A percentile compares a stretch with the other conserved stretches of the same genome.
These are phyloP conservation scores for Oceanodroma leucorhoa DNA, from an alignment of 2,797 vertebrate genomes.

Conservation along the genomic window DNA sequence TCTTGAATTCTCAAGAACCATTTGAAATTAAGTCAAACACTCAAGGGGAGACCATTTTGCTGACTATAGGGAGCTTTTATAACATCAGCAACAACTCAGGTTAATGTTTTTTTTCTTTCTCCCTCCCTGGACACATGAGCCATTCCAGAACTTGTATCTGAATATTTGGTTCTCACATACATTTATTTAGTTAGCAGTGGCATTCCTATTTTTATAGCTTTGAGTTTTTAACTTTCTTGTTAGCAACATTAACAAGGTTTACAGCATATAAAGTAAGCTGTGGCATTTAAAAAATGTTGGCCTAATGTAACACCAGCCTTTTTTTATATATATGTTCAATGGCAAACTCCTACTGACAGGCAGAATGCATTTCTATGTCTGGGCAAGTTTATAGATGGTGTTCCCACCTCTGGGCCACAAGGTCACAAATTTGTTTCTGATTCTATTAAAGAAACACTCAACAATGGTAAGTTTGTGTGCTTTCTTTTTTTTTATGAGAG, in stretches of 20 bases:
- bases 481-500: constrained; percentile 61
- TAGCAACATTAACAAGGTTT: constrained; percentile 79
- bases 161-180: constrained; percentile 61
- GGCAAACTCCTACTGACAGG: constrained; percentile 77
- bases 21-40: constrained; percentile 22
- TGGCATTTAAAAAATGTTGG: constrained; percentile 76
- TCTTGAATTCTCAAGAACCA: neutral
- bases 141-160: constrained; percentile 55
- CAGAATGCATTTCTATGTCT: constrained; percentile 76
- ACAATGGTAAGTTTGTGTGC: constrained; percentile 77
- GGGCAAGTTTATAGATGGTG: constrained; percentile 81
- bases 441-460: constrained; percentile 77
- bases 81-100: constrained; percentile 1
- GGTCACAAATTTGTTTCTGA: constrained; percentile 81
- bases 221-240: constrained; percentile 76
- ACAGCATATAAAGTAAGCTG: constrained; percentile 69
- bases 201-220: constrained; percentile 77
- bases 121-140: neutral
- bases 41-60: constrained; percentile 18
- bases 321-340: constrained; percentile 67
- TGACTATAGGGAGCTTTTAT: constrained; percentile 56
- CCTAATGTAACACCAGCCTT: constrained; percentile 63
- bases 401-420: constrained; percentile 80
- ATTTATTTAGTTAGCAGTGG: constrained; percentile 74
- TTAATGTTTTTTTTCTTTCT: neutral